Conservation (phyloP, 2,113 vertebrate species). For the Dipodomys spectabilis region DNA sequence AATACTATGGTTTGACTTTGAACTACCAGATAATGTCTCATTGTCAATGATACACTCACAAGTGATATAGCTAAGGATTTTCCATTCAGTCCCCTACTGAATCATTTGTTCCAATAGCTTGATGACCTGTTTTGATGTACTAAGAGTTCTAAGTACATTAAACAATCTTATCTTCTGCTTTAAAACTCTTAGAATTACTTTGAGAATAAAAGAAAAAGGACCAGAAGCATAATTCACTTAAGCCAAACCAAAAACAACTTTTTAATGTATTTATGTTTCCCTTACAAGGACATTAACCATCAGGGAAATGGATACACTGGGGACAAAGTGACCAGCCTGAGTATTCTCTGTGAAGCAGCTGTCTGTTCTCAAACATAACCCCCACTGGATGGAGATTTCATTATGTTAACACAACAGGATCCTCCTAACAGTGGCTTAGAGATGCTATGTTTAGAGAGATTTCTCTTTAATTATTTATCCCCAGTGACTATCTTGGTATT, state of each 20-base stretch:
- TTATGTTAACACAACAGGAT: not conserved
- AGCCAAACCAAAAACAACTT: conserved; percentile 3
- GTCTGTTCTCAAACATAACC: not conserved
- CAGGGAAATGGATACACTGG: not conserved
- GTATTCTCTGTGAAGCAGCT: not conserved
- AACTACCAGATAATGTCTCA: not conserved
- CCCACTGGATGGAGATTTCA: not conserved
- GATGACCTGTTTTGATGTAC: not conserved
- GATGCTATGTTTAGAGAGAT: not conserved
- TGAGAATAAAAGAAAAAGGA: conserved; percentile 24
- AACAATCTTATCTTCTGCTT: conserved; percentile 7
- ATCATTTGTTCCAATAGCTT: not conserved
- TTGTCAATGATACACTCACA: no score
- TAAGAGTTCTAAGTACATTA: not conserved
- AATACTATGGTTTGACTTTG: not conserved
- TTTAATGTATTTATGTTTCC: not conserved
- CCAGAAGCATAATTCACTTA: not conserved
- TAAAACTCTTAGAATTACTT: conserved; percentile 21
- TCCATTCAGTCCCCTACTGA: not conserved
- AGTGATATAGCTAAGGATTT: not conserved
- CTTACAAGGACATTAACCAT: not conserved
- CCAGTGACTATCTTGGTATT: not conserved
- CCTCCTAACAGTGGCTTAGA: not conserved
- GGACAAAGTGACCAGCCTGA: not conserved
- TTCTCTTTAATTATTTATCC: not conserved